Evolutionary conservation across 2,888 invertebrate species (phyloP), one percentile per base, ranked within the genome.

Genomic region (Xestia sexstrigata): DNA sequence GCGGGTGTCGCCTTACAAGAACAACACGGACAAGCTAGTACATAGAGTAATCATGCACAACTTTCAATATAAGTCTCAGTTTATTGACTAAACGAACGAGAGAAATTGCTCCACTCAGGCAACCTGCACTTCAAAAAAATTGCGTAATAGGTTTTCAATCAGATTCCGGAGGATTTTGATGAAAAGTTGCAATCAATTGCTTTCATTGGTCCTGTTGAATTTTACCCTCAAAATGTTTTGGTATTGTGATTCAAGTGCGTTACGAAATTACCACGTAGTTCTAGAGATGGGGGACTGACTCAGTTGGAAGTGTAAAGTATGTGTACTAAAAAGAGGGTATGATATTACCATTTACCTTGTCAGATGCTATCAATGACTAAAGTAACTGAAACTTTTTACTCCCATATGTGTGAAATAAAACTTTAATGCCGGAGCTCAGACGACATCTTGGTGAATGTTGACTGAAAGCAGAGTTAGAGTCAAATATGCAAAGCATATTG

Each of bases 1-100:
- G 72, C 74, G 55, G 68, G 87, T 84, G 65, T 88, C 84, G 39
- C n/a, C 45, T 88, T 86, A 81, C 87, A 69, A 70, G 7, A 23
- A n/a, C 45, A 5, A 45, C 70, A 70, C 42, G 30, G 73, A 81
- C 39, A 20, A 83, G 30, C 1, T 26, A 75, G 15, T 17, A 35
- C 67, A 65, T 79, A 75, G 70, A 84, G 47, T 72, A 30, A 42
- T 65, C 11, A 55, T n/a, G 26, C 13, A 26, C 35, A 15, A 39
- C 35, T 42, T 23, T 0, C 39, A 1, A 4, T 23, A 15, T 39
- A 6, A 26, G 8, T 39, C 39, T n/a, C 23, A 39, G 23, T 11
- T 23, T 15, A 62, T 30, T 35, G 13, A 63, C 35, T 26, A 8
- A 35, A 63, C 4, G 30, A 42, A 58, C 26, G 30, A 30, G 4